Conservation (phyloP, 2,797 vertebrate species). For the Melanotaenia pygmaea region DNA sequence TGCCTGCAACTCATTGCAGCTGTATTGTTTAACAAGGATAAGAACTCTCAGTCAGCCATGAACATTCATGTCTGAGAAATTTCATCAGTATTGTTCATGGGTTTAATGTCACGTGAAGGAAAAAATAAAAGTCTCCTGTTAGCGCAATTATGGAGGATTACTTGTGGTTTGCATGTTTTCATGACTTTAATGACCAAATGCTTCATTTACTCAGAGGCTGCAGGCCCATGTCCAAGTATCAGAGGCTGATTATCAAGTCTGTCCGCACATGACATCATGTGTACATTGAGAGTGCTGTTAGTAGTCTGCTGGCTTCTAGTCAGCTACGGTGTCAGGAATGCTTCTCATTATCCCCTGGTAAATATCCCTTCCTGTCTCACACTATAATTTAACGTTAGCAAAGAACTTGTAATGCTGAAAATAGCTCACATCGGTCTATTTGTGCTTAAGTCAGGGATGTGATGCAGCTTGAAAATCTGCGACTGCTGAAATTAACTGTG, state of each 20-base stretch:
- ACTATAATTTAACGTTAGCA: slow-evolving; percentile 70
- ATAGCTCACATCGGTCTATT: slow-evolving; percentile 59
- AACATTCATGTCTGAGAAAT: slow-evolving; percentile 6
- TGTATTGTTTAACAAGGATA: slow-evolving; percentile 24
- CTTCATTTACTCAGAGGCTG: slow-evolving; percentile 35
- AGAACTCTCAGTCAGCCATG: slow-evolving; percentile 2
- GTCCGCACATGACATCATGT: slow-evolving; percentile 54
- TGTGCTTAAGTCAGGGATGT: slow-evolving; percentile 33
- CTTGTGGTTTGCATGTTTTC: slow-evolving; percentile 47
- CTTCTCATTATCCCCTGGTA: slow-evolving; percentile 65
- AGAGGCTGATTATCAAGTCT: slow-evolving; percentile 30
- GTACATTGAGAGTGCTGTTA: slow-evolving; percentile 52
- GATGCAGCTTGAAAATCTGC: too few species aligned
- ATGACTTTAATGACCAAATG: slow-evolving; percentile 21
- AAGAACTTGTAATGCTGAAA: slow-evolving; percentile 65
- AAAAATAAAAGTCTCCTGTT: slow-evolving; percentile 49
- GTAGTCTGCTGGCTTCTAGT: slow-evolving; percentile 54
- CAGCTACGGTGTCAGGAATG: slow-evolving; percentile 59
- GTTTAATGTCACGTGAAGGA: slow-evolving; percentile 33
- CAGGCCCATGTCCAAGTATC: slow-evolving; percentile 27
- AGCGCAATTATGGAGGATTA: slow-evolving; percentile 39
- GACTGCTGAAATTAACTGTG: too few species aligned
- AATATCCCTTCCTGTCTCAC: slow-evolving; percentile 69
- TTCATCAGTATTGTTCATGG: slow-evolving; percentile 1
- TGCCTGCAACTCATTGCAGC: slow-evolving; percentile 38